Base-by-base conservation (phyloP, 2,888 invertebrate species). In the Mimumesa dahlbomi region DNA sequence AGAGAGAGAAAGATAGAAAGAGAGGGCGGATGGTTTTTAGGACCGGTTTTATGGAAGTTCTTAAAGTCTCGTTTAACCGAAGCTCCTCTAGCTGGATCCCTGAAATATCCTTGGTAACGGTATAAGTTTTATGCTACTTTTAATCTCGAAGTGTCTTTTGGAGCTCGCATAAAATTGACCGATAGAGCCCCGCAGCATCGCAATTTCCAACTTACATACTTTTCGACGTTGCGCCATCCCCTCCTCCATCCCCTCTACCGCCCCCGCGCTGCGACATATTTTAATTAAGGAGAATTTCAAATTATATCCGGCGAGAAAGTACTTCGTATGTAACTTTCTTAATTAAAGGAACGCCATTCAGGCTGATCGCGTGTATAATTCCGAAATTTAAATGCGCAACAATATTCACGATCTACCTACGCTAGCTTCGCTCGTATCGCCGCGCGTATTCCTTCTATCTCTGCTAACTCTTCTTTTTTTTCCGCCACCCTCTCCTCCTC, bases 31-130 rank as follows among this genome's bases (percentile, higher is more conserved):
- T 43, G 59, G 6, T 42, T 50, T 40, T 65, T 48, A 25, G 53
- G 42, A 6, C 11, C 43, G 48, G 58, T 63, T 69, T 76, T 61
- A 58, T 50, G 57, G 54, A 69, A 68, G 25, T 73, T 73, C 40
- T 69, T 59, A 49, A 43, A 67, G 21, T 56, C 49, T 50, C 56
- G 58, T 71, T 61, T 18, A 29, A 34, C 9, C 42, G 49, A 40
- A 66, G 58, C 48, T n/a, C 29, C 43, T 25, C 36, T 54, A 34
- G 34, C 19, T 57, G 57, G 34, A 31, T 14, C 57, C 45, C 14
- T 49, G 31, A 49, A 54, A 57, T 38, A 58, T 58, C 42, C 38
- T n/a, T 13, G 29, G 18, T 40, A 45, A 54, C 64, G 25, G 42
- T 45, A 59, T 36, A 34, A 59, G 57, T 69, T 46, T 59, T 52